A percentile compares a stretch with the other conserved stretches of the same genome.
phyloP scores from a whole-genome alignment of 2,888 invertebrate genomes.

The Sycophila texana region DNA sequence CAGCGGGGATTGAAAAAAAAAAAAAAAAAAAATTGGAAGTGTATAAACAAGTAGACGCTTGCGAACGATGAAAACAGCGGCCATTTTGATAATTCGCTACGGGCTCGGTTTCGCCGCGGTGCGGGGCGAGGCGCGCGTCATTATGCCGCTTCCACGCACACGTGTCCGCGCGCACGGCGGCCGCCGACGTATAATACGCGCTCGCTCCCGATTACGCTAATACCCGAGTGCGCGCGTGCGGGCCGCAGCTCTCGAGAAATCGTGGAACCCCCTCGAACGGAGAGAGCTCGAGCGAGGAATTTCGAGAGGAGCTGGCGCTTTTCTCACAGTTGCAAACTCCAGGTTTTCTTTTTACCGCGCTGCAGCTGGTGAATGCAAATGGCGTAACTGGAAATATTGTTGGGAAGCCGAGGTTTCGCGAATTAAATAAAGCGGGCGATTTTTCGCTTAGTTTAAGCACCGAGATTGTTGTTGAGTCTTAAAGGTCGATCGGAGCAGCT shows the following conservation, averaged over 20 bases:
- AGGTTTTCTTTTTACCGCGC: no score
- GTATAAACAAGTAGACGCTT: background rate
- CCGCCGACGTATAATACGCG: no score
- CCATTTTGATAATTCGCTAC: conserved; percentile 30
- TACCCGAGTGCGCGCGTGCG: background rate
- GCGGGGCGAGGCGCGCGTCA: background rate
- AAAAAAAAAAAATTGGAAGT: no score
- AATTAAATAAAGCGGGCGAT: no score
- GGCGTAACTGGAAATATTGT: background rate
- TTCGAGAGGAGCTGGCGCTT: background rate
- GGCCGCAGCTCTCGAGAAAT: background rate
- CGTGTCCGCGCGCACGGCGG: background rate
- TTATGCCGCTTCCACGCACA: background rate
- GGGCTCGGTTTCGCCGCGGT: background rate
- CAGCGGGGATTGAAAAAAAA: no score
- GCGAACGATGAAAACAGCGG: background rate
- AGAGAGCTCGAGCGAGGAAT: background rate
- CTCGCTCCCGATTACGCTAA: background rate
- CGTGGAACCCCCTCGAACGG: background rate
- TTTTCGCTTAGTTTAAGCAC: no score
- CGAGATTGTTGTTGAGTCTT: no score
- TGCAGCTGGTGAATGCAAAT: background rate
- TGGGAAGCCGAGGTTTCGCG: background rate
- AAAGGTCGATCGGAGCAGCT: no score
- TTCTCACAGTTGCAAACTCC: no score